These are phyloP conservation scores for Syrrhaptes paradoxus DNA, from an alignment of 2,113 vertebrate species.

Conservation along the genomic window DNA sequence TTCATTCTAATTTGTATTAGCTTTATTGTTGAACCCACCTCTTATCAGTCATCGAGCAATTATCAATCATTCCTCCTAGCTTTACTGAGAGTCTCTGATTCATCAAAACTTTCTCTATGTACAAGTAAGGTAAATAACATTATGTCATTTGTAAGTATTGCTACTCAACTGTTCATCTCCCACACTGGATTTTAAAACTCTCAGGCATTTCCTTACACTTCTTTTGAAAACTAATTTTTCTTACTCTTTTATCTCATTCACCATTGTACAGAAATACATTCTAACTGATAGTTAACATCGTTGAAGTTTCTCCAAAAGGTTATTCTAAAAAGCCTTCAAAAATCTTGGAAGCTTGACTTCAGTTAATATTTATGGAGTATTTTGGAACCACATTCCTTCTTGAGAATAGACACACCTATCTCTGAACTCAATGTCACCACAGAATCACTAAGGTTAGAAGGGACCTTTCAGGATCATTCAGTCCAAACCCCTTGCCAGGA, in stretches of 20 bases:
- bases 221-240: background rate
- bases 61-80: background rate
- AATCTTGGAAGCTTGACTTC: background rate
- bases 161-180: background rate
- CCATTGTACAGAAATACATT: background rate
- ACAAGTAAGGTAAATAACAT: background rate
- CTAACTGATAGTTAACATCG: background rate
- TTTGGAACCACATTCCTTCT: background rate
- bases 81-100: background rate
- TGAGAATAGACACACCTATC: background rate
- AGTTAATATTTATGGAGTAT: background rate
- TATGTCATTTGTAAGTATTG: background rate
- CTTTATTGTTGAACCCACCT: background rate
- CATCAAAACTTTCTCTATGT: background rate
- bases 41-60: background rate
- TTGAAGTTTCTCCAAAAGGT: background rate
- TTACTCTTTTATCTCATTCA: background rate
- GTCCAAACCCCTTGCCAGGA: background rate
- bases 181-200: background rate
- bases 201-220: background rate
- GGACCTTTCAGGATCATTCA: background rate
- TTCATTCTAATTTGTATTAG: background rate
- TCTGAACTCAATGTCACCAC: background rate
- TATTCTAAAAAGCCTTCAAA: background rate
- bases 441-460: background rate